These are phyloP conservation scores for Phoxinus phoxinus DNA, from an alignment of 2,113 vertebrate genomes.

Conservation along the genomic window DNA sequence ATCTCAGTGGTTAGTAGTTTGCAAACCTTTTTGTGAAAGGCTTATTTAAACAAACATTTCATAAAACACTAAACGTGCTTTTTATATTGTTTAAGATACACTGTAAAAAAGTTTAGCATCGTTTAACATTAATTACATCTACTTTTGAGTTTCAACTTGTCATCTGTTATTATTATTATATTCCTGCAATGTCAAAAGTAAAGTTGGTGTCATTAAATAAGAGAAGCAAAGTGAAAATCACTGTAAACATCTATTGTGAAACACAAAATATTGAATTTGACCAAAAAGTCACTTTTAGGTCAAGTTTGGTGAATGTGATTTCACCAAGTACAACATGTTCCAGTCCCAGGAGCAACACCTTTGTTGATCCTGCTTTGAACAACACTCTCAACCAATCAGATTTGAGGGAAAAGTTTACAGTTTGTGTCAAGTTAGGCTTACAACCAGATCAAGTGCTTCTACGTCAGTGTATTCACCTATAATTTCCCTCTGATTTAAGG, in stretches of 20 bases:
- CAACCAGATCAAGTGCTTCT: too few species aligned
- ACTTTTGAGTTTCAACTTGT: not conserved
- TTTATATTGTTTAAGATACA: not conserved
- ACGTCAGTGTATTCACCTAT: too few species aligned
- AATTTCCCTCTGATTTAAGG: too few species aligned
- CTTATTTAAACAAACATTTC: too few species aligned
- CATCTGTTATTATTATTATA: not conserved
- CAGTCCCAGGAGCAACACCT: not conserved
- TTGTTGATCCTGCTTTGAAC: not conserved
- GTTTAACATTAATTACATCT: not conserved
- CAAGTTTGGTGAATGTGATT: not conserved
- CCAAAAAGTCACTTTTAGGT: not conserved
- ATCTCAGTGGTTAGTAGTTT: not conserved
- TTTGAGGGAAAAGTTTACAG: too few species aligned
- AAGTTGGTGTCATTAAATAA: not conserved
- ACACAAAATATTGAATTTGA: not conserved
- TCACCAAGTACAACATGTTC: not conserved
- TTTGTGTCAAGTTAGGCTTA: too few species aligned
- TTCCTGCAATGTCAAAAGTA: not conserved
- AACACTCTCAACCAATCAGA: too few species aligned
- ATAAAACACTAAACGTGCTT: not conserved
- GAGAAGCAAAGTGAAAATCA: not conserved
- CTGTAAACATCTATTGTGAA: not conserved
- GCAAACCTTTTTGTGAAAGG: not conserved
- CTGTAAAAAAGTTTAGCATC: not conserved